Evolutionary conservation across 2,797 vertebrate genomes (phyloP), one percentile per base, ranked within the genome.

Genomic region (Cottoperca gobio): DNA sequence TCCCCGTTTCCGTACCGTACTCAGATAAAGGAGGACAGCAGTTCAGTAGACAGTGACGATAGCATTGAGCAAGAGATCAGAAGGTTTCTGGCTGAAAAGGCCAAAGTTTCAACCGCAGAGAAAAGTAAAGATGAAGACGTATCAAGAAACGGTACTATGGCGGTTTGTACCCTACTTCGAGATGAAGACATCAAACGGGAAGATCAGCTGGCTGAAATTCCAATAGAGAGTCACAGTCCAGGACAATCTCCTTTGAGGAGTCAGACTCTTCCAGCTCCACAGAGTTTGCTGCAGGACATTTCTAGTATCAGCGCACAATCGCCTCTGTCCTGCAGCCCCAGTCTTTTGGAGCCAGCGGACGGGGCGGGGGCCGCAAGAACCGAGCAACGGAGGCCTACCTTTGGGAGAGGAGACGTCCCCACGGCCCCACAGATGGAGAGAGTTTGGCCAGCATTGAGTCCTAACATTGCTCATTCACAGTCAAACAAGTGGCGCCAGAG

Each of bases 41-140:
- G 97, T 49, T 96, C 96, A 0, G 95, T 97, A 21, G 97, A 99
- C 88, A 99, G 97, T 0, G 96, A 99, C 0, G 98, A 99, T 76
- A 97, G 98, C 94, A 99, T 99, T 0, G 98, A 99, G 79, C 96
- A 95, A 68, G 98, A 99, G 92, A 99, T 99, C 28, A 91, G 92
- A 70, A 96, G 79, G 85, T 99, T 99, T 80, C 87, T 99, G 76
- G 97, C 98, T 3, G 96, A 98, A 79, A 99, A 97, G 73, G 98
- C 97, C 19, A 97, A 95, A 90, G 95, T 94, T 70, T 94, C 96
- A 1, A 68, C 83, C 0, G 16, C 73, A n/a, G 85, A 83, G 26
- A 81, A 84, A 83, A 60, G 55, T 45, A 81, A 83, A 80, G 79
- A 86, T 6, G 76, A 42, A 48, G 73, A 82, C 4, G 35, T 63